Conservation (phyloP, 2,888 invertebrate genomes). For the Aricia artaxerxes region DNA sequence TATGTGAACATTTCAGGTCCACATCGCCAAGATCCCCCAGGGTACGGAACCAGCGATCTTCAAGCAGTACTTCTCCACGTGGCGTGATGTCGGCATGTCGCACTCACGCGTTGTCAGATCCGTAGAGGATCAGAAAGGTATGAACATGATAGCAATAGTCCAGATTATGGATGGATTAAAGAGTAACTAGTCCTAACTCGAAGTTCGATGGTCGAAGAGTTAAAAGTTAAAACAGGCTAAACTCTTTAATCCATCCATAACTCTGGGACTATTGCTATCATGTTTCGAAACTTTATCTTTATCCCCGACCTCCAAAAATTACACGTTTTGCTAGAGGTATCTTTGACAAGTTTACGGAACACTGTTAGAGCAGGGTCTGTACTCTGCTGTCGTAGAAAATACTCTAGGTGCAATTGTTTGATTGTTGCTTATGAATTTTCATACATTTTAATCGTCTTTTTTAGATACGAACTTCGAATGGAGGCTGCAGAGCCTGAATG, state of each 20-base stretch:
- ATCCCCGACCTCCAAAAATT: no score
- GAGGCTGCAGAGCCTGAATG: not conserved
- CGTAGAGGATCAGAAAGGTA: not conserved
- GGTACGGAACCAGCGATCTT: slow-evolving; percentile 92
- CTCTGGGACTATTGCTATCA: not conserved
- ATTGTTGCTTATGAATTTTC: no score
- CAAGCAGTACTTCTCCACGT: slow-evolving; percentile 92
- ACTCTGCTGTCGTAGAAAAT: no score
- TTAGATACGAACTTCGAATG: not conserved
- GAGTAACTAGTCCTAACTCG: no score
- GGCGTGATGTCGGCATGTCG: slow-evolving; percentile 85
- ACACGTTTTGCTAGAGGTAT: no score
- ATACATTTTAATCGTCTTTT: not conserved
- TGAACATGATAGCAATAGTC: no score
- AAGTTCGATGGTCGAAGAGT: not conserved
- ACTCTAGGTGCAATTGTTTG: no score
- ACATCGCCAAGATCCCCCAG: slow-evolving; percentile 87
- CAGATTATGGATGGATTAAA: no score
- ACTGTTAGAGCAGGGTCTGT: no score
- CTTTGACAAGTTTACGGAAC: no score
- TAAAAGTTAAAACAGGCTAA: not conserved
- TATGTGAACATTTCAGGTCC: slow-evolving; percentile 65
- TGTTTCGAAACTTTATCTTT: no score
- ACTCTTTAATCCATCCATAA: not conserved
- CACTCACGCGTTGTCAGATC: slow-evolving; percentile 79